Evolutionary conservation across 2,797 vertebrate genomes (phyloP).

Genomic region (Brachymystax lenok): DNA sequence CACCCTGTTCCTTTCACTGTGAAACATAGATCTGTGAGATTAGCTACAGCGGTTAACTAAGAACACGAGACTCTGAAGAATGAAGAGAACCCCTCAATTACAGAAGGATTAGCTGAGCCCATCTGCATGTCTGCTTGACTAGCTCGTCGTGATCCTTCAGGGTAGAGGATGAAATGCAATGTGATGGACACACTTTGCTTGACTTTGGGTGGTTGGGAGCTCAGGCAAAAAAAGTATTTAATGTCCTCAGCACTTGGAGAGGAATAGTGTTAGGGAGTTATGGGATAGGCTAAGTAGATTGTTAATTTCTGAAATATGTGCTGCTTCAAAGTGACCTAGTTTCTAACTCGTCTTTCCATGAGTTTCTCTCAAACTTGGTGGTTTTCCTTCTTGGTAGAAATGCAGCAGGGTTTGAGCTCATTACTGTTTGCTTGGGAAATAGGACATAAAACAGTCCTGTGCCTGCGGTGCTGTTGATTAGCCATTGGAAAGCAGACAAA

Average conservation of each 20-base stretch:
- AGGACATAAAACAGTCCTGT: constrained; percentile 42
- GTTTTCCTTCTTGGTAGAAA: constrained; percentile 42
- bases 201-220: constrained; percentile 23
- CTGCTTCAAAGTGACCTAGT: constrained; percentile 70
- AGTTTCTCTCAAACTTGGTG: constrained; percentile 56
- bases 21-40: neutral
- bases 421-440: constrained; percentile 51
- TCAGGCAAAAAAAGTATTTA: constrained; percentile 18
- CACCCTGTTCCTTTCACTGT: neutral
- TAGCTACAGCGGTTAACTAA: neutral
- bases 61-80: neutral
- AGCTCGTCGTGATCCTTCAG: constrained; percentile 13
- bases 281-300: constrained; percentile 58
- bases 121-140: constrained; percentile 31
- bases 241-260: constrained; percentile 29
- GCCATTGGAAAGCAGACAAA: constrained; percentile 40
- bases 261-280: constrained; percentile 51
- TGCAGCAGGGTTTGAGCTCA: constrained; percentile 46
- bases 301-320: constrained; percentile 59
- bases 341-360: constrained; percentile 47
- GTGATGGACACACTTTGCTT: constrained; percentile 21
- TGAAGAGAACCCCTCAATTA: neutral
- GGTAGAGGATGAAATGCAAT: constrained; percentile 28
- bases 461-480: constrained; percentile 45
- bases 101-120: constrained; percentile 32